Base-by-base conservation (phyloP, 1,140 invertebrate species). In the Tetramorium simillimum region DNA sequence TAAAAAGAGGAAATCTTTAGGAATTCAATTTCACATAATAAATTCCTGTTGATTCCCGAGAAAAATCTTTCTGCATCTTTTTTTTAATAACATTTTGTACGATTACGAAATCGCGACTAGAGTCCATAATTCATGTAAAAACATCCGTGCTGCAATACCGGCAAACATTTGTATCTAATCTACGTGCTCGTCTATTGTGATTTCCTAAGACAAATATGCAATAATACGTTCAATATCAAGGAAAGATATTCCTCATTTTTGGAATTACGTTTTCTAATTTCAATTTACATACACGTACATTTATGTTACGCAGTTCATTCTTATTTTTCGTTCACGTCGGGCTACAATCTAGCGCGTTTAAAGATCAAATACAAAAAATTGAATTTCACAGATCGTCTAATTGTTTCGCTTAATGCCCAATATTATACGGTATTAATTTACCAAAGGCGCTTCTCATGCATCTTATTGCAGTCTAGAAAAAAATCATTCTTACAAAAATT, bases 371-470 rank as follows among this genome's bases (percentile, higher is more conserved):
- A 56, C 3, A 24, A 37, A 75, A 76, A 62, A 76, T 40, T 75
- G 1, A 46, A 46, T 81, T 70, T 70, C 16, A 28, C 12, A 21
- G 7, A 51, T 85, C 49, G 37, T 24, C 69, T 37, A 69, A 46
- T 6, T 18, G 18, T 58, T 73, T 78, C 28, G 4, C 49, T 21
- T 53, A 46, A 78, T 65, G 46, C 46, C 28, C 73, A 85, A 9
- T 18, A 85, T 51, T 63, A n/a, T 65, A 46, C 10, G 16, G 37
- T 53, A 65, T 33, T 58, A 60, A 65, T 85, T 78, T 78, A 78
- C 6, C 33, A 10, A 76, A 76, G 24, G 24, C 43, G 28, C 21
- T 43, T 58, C n/a, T 53, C n/a, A 6, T 51, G 10, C 24, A 65
- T 60, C 40, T 60, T 21, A 40, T 56, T n/a, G 6, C 28, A 40